Conservation (phyloP, 2,888 invertebrate genomes). For the Iselma pallidipennis region DNA sequence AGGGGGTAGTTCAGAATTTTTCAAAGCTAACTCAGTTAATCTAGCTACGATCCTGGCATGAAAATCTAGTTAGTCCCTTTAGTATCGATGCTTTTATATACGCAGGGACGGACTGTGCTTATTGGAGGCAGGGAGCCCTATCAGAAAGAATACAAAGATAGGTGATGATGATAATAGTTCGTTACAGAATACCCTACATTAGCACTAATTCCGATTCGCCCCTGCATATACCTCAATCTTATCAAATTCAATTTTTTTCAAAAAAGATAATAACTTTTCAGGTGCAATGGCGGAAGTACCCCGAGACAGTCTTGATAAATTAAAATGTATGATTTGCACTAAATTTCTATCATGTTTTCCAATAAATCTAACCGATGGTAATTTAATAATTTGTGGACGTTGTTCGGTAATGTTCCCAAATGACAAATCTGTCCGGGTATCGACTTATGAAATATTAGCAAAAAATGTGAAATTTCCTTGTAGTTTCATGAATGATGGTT, state of each 20-base stretch:
- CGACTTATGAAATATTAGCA: conserved; percentile 30
- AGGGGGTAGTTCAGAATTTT: too few species aligned
- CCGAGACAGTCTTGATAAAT: background rate
- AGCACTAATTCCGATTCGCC: background rate
- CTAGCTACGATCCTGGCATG: too few species aligned
- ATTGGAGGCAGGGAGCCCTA: too few species aligned
- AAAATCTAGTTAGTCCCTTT: too few species aligned
- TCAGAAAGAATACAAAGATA: too few species aligned
- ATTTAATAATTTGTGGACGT: conserved; percentile 16
- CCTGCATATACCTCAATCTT: background rate
- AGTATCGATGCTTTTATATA: too few species aligned
- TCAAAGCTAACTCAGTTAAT: too few species aligned
- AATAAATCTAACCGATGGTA: conserved; percentile 5
- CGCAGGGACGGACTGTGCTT: too few species aligned
- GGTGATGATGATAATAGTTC: too few species aligned
- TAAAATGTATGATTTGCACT: conserved; percentile 13
- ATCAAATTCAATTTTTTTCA: too few species aligned
- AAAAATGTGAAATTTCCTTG: conserved; percentile 31
- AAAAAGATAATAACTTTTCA: background rate
- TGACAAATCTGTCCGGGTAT: conserved; percentile 12
- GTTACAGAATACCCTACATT: too few species aligned
- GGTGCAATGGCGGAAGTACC: conserved; percentile 6
- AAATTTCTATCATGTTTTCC: conserved; percentile 22
- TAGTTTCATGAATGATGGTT: conserved; percentile 25
- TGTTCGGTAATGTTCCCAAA: conserved; percentile 2